phyloP scores from a whole-genome alignment of 2,888 invertebrate genomes.

The Drosophila subquinaria region DNA sequence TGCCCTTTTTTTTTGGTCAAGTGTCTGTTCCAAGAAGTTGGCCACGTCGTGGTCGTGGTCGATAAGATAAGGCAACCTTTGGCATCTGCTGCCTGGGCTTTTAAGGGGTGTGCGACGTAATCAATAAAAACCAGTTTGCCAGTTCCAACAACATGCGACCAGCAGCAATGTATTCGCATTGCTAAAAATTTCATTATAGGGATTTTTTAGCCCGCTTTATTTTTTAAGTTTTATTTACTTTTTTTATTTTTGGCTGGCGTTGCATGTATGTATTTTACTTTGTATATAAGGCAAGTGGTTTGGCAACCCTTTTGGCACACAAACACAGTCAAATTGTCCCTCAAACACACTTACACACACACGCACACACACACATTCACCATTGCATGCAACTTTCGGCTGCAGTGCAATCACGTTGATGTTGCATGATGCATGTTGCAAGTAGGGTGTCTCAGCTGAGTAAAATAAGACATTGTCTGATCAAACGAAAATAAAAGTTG shows the following conservation, averaged over 20 bases:
- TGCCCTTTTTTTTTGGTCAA: conserved; percentile 56
- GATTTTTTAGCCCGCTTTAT: conserved; percentile 53
- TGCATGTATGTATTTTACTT: conserved; percentile 23
- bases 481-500: background rate
- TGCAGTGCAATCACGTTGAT: conserved; percentile 73
- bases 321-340: conserved; percentile 61
- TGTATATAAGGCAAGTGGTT: conserved; percentile 67
- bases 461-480: background rate
- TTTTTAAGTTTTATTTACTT: conserved; percentile 17
- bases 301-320: conserved; percentile 80
- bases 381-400: conserved; percentile 56
- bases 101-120: conserved; percentile 51
- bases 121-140: conserved; percentile 66
- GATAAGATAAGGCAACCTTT: conserved; percentile 74
- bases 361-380: conserved; percentile 22
- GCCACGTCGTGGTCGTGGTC: conserved; percentile 36
- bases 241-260: conserved; percentile 8
- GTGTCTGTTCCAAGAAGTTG: conserved; percentile 62
- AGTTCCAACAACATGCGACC: conserved; percentile 32
- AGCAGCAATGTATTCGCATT: conserved; percentile 43
- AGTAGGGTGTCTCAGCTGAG: conserved; percentile 56
- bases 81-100: conserved; percentile 40
- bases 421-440: conserved; percentile 77
- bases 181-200: conserved; percentile 62
- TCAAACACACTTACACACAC: conserved; percentile 30